A percentile compares a stretch with the other conserved stretches of the same genome.
Conservation (phyloP, 2,888 invertebrate species). For the Volucella inanis region DNA sequence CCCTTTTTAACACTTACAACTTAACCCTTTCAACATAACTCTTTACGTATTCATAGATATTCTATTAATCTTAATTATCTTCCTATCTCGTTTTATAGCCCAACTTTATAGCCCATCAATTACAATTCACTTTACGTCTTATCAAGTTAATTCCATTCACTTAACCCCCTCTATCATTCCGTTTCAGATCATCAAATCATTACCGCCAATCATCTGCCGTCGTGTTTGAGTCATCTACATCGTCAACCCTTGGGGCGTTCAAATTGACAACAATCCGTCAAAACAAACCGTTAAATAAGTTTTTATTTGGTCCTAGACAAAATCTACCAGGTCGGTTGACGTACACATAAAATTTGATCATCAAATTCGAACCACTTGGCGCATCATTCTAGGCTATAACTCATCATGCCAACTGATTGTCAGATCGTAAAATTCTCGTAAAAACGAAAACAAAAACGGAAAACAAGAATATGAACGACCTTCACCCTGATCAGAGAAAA, state of each 20-base stretch:
- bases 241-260: constrained; percentile 12
- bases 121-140: constrained; percentile 28
- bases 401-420: constrained; percentile 80
- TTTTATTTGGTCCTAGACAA: constrained; percentile 61
- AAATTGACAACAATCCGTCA: constrained; percentile 61
- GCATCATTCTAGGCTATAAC: constrained; percentile 48
- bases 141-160: constrained; percentile 36
- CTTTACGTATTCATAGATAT: neutral
- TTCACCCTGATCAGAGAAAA: constrained; percentile 65
- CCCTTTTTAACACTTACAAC: no score
- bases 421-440: constrained; percentile 82
- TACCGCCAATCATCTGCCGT: constrained; percentile 30
- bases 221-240: constrained; percentile 30
- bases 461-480: constrained; percentile 53
- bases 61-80: neutral
- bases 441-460: constrained; percentile 74
- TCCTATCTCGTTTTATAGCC: neutral
- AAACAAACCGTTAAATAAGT: constrained; percentile 65
- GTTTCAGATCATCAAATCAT: constrained; percentile 34
- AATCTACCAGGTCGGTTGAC: neutral
- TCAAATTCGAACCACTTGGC: constrained; percentile 62
- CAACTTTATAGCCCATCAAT: constrained; percentile 37
- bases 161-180: constrained; percentile 7
- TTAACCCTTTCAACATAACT: no score
- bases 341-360: constrained; percentile 56